A percentile compares a stretch with the other conserved stretches of the same genome.
phyloP scores from a whole-genome alignment of 1,140 invertebrate species.

The Trinorchestia longiramus region DNA sequence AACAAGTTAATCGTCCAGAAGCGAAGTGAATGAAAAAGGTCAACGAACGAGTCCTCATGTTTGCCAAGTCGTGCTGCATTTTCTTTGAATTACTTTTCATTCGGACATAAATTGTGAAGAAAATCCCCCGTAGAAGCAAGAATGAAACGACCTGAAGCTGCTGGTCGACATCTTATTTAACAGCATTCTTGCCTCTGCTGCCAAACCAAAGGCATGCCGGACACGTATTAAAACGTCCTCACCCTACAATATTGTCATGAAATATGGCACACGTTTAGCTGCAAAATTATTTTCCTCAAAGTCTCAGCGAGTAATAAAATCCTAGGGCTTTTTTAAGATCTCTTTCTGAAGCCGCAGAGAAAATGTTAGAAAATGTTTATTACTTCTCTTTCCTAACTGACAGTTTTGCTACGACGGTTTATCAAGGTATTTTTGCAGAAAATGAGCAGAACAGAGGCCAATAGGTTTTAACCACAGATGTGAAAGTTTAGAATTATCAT shows the following conservation, averaged over 20 bases:
- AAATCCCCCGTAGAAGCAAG: slow-evolving; percentile 35
- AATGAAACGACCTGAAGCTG: slow-evolving; percentile 17
- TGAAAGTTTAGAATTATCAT: neutral
- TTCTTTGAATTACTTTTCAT: slow-evolving; percentile 27
- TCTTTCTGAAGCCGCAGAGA: neutral
- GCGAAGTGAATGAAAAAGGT: neutral
- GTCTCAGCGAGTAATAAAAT: neutral
- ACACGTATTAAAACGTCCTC: slow-evolving; percentile 51
- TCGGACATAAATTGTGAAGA: slow-evolving; percentile 22
- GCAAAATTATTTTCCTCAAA: neutral
- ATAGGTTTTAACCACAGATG: neutral
- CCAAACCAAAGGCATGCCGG: neutral
- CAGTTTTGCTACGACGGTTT: neutral
- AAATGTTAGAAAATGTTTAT: neutral
- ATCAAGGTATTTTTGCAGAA: neutral
- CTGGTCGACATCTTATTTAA: slow-evolving; percentile 41
- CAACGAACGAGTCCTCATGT: neutral
- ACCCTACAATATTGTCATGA: slow-evolving; percentile 13
- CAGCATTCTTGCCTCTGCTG: slow-evolving; percentile 20
- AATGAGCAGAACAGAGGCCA: neutral
- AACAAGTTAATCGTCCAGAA: neutral
- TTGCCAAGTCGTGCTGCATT: slow-evolving; percentile 50
- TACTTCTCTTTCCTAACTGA: neutral
- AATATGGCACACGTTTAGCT: slow-evolving; percentile 17
- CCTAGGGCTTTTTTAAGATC: neutral